Percentiles rank a stretch among this genome's conserved stretches.
These are phyloP conservation scores for Trachymyrmex cornetzi DNA, from an alignment of 1,140 invertebrate genomes.

Conservation along the genomic window DNA sequence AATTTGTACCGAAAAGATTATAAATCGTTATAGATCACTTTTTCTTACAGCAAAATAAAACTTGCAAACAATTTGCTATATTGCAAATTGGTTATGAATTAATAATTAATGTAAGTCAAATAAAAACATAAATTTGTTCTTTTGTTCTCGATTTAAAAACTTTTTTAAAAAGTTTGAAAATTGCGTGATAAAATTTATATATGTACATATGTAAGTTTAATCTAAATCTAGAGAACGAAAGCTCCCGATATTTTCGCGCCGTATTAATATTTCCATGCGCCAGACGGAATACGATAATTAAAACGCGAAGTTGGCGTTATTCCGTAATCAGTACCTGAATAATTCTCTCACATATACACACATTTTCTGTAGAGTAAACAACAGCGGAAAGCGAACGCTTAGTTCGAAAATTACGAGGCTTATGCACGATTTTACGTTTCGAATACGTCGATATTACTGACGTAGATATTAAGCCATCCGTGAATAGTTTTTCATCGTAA, in stretches of 20 bases:
- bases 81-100: neutral
- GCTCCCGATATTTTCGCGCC: constrained; percentile 11
- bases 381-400: neutral
- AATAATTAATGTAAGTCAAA: neutral
- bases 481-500: constrained; percentile 16
- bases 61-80: neutral
- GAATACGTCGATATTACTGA: constrained; percentile 37
- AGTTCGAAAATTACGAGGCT: constrained; percentile 20
- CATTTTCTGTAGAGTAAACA: neutral
- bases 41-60: neutral
- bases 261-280: constrained; percentile 22
- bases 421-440: constrained; percentile 6
- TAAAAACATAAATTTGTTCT: neutral
- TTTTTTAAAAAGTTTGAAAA: neutral
- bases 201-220: constrained; percentile 5
- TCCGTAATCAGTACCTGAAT: constrained; percentile 24
- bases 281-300: constrained; percentile 22
- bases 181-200: neutral
- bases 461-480: constrained; percentile 12
- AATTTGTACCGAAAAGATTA: neutral
- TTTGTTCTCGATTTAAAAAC: neutral
- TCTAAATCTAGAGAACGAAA: neutral
- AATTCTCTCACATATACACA: constrained; percentile 11
- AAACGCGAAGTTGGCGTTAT: constrained; percentile 19
- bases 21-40: neutral